A percentile compares a stretch with the other conserved stretches of the same genome.
Conservation (phyloP, 2,797 vertebrate genomes). For the Schizothorax lantsangensis region DNA sequence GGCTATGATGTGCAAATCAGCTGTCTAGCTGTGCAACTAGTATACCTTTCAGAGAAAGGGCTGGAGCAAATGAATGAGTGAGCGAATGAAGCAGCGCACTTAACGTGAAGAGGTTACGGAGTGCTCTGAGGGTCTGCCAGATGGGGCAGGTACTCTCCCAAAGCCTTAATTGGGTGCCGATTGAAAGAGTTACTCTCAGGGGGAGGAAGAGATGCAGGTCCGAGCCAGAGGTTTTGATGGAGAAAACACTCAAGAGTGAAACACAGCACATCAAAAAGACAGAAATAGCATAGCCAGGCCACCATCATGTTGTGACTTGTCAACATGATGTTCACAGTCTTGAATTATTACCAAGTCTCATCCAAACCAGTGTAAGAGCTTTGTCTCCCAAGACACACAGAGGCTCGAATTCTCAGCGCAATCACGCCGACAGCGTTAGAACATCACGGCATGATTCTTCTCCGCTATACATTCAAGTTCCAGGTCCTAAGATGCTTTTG, state of each 20-base stretch:
- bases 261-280: slow-evolving; percentile 42
- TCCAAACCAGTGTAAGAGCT: slow-evolving; percentile 34
- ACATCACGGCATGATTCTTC: slow-evolving; percentile 15
- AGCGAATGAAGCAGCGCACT: slow-evolving; percentile 50
- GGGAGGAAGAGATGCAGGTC: slow-evolving; percentile 58
- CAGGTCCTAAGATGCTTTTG: slow-evolving; percentile 21
- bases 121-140: slow-evolving; percentile 55
- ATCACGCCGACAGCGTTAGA: slow-evolving; percentile 9
- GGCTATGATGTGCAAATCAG: slow-evolving; percentile 24
- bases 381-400: slow-evolving; percentile 25
- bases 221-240: slow-evolving; percentile 58
- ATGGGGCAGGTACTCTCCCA: slow-evolving; percentile 57
- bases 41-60: slow-evolving; percentile 18
- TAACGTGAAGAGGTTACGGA: slow-evolving; percentile 64
- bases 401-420: slow-evolving; percentile 4
- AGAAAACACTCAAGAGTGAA: slow-evolving; percentile 52
- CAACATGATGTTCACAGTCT: slow-evolving; percentile 57
- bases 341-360: slow-evolving; percentile 53
- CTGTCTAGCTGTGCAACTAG: slow-evolving; percentile 35
- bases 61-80: slow-evolving; percentile 34
- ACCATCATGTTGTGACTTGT: slow-evolving; percentile 49
- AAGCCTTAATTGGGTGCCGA: slow-evolving; percentile 62
- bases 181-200: slow-evolving; percentile 59
- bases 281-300: slow-evolving; percentile 54
- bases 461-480: slow-evolving; percentile 15